These are phyloP conservation scores for Napeogenes inachia DNA, from an alignment of 2,888 invertebrate species.

Conservation along the genomic window DNA sequence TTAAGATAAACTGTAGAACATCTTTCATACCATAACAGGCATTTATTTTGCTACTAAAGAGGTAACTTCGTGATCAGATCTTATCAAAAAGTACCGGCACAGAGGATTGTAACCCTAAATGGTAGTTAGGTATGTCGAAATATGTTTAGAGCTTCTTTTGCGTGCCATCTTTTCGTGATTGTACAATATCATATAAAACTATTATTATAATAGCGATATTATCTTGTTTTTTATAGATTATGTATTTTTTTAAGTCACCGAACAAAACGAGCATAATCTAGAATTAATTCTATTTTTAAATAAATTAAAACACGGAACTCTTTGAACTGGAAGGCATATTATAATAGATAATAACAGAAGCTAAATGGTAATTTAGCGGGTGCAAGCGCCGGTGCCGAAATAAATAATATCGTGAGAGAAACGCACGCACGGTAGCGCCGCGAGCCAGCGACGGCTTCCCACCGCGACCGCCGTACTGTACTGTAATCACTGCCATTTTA, in stretches of 20 bases:
- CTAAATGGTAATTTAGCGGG: conserved; percentile 66
- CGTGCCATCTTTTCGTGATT: conserved; percentile 26
- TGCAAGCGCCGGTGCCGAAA: conserved; percentile 63
- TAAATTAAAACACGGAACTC: conserved; percentile 38
- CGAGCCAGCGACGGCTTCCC: conserved; percentile 66
- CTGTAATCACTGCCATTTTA: conserved; percentile 32
- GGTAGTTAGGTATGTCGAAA: conserved; percentile 37
- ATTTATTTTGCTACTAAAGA: conserved; percentile 39
- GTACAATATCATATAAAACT: conserved; percentile 25
- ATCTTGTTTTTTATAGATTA: conserved; percentile 6
- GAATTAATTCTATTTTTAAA: no score
- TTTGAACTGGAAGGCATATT: conserved; percentile 50
- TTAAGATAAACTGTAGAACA: conserved; percentile 32
- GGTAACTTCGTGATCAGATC: conserved; percentile 37
- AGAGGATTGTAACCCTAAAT: conserved; percentile 38
- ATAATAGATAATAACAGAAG: conserved; percentile 65
- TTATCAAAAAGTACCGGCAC: conserved; percentile 37
- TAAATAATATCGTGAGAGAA: conserved; percentile 69
- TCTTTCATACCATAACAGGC: conserved; percentile 37
- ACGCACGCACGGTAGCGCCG: conserved; percentile 69
- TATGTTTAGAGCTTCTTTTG: conserved; percentile 31
- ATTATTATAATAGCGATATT: conserved; percentile 14
- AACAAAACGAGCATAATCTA: no score
- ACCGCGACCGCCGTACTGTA: conserved; percentile 41
- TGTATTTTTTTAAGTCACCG: not conserved